phyloP scores from a whole-genome alignment of 2,888 invertebrate species.

The Ophioninae sp. region DNA sequence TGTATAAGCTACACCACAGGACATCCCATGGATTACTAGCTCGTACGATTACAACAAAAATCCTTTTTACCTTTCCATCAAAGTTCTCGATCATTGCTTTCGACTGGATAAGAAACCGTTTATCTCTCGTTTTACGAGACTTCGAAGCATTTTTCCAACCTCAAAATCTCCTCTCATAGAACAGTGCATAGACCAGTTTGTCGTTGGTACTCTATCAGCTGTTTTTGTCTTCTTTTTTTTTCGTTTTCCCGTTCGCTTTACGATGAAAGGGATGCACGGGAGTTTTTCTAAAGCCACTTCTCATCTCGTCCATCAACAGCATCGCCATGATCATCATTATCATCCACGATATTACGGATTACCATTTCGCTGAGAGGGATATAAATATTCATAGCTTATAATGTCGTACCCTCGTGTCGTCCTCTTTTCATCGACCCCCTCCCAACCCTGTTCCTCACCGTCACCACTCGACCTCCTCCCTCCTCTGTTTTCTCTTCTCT shows the following conservation, averaged over 20 bases:
- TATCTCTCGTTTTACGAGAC: slow-evolving; percentile 42
- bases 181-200: background rate
- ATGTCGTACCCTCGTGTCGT: background rate
- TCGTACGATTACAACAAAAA: slow-evolving; percentile 34
- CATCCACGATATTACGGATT: slow-evolving; percentile 37
- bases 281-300: slow-evolving; percentile 36
- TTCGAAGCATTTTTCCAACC: background rate
- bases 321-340: slow-evolving; percentile 26
- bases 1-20: slow-evolving; percentile 2
- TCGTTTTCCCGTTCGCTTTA: slow-evolving; percentile 5
- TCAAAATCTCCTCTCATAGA: background rate
- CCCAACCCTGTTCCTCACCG: background rate
- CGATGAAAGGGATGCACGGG: slow-evolving; percentile 32
- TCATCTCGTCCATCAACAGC: slow-evolving; percentile 20
- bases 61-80: slow-evolving; percentile 3
- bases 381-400: slow-evolving; percentile 73
- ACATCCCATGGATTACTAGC: slow-evolving; percentile 30
- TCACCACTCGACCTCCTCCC: too few relatives aligned
- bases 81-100: background rate
- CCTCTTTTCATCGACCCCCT: background rate
- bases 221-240: background rate
- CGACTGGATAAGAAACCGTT: slow-evolving; percentile 25
- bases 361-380: slow-evolving; percentile 58
- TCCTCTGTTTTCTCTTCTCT: background rate
- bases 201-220: background rate